Evolutionary conservation across 2,797 vertebrate genomes (phyloP), one percentile per base, ranked within the genome.

Genomic region (Bufotes viridis): DNA sequence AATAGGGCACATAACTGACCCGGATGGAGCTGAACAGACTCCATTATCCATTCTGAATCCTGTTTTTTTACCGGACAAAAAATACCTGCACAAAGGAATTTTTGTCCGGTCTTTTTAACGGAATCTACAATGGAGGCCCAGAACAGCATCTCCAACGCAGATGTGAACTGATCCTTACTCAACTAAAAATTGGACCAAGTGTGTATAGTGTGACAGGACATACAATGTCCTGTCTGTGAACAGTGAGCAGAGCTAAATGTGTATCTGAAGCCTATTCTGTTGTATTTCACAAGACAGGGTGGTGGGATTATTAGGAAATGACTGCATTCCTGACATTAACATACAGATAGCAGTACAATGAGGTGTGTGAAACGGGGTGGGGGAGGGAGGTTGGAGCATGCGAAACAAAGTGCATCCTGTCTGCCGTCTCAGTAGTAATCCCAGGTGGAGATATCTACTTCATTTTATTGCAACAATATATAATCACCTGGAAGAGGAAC

Each of bases 241-340:
- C 34, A 17, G 57, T 22, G 18, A 74, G 51, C n/a, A 8, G 63
- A 60, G 26, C 34, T 80, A 55, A 79, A 74, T 49, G 29, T 81
- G 20, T 74, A 72, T 74, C 67, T 61, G 61, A 83, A 24, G 75
- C 53, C 74, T 76, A 17, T 72, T 24, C 20, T 85, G 17, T 53
- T 78, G 18, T 58, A 18, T 70, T 81, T 74, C 78, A 81, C 58
- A 55, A 88, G 70, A 53, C 29, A 74, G 78, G 55, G 57, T 80
- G 87, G 57, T 78, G 24, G 87, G 78, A 79, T 63, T 81, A 81
- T 70, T 34, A 85, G 82, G 82, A 88, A 85, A 81, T 88, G 57
- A 26, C 55, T 72, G 51, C 87, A 88, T 88, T 88, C 82, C 87
- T 85, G 57, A 85, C 82, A 88, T 85, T 88, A 60, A 29, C 84